These are phyloP conservation scores for Crotalus tigris DNA, from an alignment of 2,113 vertebrate species.

Conservation along the genomic window DNA sequence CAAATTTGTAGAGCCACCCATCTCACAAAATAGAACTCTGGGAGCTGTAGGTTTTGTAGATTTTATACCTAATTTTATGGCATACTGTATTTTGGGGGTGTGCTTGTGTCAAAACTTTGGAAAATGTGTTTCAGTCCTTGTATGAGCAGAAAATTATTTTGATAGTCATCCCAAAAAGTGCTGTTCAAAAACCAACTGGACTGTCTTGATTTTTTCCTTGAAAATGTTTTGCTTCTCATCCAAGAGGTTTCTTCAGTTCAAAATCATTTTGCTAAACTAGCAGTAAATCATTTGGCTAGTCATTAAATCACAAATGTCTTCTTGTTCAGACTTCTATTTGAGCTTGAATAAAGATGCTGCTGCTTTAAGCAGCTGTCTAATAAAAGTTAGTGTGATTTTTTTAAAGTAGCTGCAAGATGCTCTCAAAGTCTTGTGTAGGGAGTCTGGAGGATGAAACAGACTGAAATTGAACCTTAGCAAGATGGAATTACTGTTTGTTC, in stretches of 20 bases:
- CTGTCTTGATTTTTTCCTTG: not conserved
- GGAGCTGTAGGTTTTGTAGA: not conserved
- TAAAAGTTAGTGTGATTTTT: not conserved
- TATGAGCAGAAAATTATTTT: not conserved
- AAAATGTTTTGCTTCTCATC: not conserved
- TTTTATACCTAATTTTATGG: not conserved
- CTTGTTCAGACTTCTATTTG: not conserved
- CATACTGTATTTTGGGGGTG: not conserved
- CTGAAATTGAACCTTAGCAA: not conserved
- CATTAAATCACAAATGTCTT: not conserved
- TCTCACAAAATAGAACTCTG: not conserved
- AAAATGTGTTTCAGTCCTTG: not conserved
- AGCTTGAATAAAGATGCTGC: not conserved
- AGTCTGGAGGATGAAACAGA: not conserved
- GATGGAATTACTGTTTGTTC: not conserved
- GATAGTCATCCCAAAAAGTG: not conserved
- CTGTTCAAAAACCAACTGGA: not conserved
- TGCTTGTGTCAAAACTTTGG: not conserved
- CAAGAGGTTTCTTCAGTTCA: too few species aligned
- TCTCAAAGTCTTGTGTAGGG: not conserved
- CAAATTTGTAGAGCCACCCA: not conserved
- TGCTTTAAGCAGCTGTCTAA: not conserved
- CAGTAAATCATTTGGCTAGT: not conserved
- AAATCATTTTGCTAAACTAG: too few species aligned
- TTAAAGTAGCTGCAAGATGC: not conserved